Evolutionary conservation across 1,140 invertebrate species (phyloP), one percentile per base, ranked within the genome.

Genomic region (Platyscapa corneri): DNA sequence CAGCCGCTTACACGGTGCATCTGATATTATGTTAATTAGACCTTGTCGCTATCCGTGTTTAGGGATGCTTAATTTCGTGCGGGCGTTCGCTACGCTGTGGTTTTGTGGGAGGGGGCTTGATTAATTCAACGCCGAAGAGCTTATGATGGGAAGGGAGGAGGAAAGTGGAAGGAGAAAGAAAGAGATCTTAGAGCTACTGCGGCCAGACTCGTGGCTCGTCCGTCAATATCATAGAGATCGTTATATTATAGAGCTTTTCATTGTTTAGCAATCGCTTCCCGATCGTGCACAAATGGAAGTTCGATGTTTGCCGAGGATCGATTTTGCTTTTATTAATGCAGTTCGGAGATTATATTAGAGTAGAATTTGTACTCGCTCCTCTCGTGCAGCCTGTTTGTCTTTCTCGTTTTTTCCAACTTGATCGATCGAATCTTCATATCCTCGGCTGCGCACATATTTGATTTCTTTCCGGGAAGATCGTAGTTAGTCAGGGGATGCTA

Each of bases 11-110:
- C 67, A 67, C 32, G n/a, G 39, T 18, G 77, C 83, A 85, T 85
- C 84, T 76, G 84, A 85, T 85, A 85, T 85, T 85, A 85, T 85
- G 84, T 85, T 85, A 79, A 85, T 85, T 81, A 76, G 77, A 56
- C 53, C 77, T 46, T 46, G 83, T 79, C 77, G 77, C 64, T 83
- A 65, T 77, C 46, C 67, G 67, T 77, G 74, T 83, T 76, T 83
- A 82, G 81, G 74, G 65, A 37, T 56, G 34, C 81, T 82, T 82
- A 82, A 70, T 34, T 56, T 78, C 32, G 49, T 78, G 6, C 76
- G 23, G 23, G 20, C 37, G 20, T 3, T 23, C 23, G 23, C 3
- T 6, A 1, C 2, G 14, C 5, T 14, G 56, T 27, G 23, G 23
- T 53, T 20, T 27, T 27, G 10, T 60, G 37, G 16, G n/a, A 42